phyloP scores from a whole-genome alignment of 1,140 invertebrate species.

The Pseudomyrmex dendroicus region DNA sequence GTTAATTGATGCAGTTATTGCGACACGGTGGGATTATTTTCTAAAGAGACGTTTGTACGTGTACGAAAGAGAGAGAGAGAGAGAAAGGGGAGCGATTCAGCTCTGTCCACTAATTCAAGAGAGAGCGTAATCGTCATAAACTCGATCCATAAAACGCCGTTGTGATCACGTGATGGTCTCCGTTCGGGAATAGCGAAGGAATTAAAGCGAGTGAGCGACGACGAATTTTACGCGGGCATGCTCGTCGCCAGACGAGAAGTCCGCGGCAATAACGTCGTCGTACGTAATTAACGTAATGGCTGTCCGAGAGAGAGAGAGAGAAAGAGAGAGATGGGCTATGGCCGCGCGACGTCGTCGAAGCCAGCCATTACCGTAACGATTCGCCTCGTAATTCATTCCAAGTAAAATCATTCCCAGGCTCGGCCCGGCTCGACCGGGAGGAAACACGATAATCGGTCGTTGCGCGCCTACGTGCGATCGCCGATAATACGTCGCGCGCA shows the following conservation, averaged over 20 bases:
- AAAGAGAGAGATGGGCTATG: too few species aligned
- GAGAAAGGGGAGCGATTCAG: too few species aligned
- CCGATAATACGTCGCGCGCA: slow-evolving; percentile 62
- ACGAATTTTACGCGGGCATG: slow-evolving; percentile 26
- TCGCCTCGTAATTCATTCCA: slow-evolving; percentile 61
- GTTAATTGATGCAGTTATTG: slow-evolving; percentile 21
- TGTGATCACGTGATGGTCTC: neutral
- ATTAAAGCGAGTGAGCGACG: neutral
- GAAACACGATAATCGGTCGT: slow-evolving; percentile 70
- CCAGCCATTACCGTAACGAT: slow-evolving; percentile 65
- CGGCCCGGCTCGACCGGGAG: neutral
- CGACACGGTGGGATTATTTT: neutral
- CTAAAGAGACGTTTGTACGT: neutral
- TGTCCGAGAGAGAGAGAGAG: neutral
- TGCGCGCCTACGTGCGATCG: slow-evolving; percentile 67
- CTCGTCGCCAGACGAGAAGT: slow-evolving; percentile 28
- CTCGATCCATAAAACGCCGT: slow-evolving; percentile 17
- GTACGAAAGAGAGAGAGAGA: too few species aligned
- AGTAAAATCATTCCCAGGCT: slow-evolving; percentile 64
- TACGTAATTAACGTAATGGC: slow-evolving; percentile 63
- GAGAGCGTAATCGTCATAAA: neutral
- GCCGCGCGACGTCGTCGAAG: slow-evolving; percentile 38
- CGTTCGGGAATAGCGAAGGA: neutral
- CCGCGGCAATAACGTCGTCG: slow-evolving; percentile 47
- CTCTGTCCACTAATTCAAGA: too few species aligned